Evolutionary conservation across 2,113 vertebrate genomes (phyloP), one percentile per base, ranked within the genome.

Genomic region (Thinocorus orbignyianus): DNA sequence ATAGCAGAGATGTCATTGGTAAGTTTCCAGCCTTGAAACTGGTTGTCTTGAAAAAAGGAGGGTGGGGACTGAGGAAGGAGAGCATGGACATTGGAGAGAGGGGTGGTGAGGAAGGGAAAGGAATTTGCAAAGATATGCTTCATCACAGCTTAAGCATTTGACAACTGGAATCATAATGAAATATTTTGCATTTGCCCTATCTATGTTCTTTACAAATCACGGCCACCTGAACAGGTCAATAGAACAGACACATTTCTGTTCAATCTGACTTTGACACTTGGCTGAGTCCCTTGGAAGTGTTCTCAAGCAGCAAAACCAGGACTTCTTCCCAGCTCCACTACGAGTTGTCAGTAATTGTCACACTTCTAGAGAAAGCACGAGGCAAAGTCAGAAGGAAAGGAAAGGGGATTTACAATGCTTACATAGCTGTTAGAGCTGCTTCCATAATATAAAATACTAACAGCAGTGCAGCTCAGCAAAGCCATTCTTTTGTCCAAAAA

Each of bases 401-500:
- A 79, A 54, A 73, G 18, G 20, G 30, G 26, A 84, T 31, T 78
- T 76, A 65, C 33, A 79, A 49, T 19, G 31, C 39, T 17, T 68
- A 65, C 7, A 41, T 17, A 86, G 68, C 24, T 64, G 15, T 62
- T 88, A 77, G 39, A 71, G 13, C 46, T 66, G 46, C 15, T 74
- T 68, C 87, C 78, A 51, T 52, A 77, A 58, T 35, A 79, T 5
- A 13, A 92, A 92, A 82, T 30, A 35, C 48, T 82, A 92, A 90
- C 54, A 85, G 60, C 41, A 64, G 25, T 2, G 7, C 48, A 88
- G 22, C 60, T 94, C 55, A 66, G 57, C 37, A 92, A 94, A 86
- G 86, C 88, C 64, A 78, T 91, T 82, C 25, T 82, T 92, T 89
- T 78, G 90, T 49, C 68, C 74, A 58, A 92, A 97, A 92, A n/a